Percentiles rank a stretch among this genome's conserved stretches.
These are phyloP conservation scores for Acromyrmex echinatior DNA, from an alignment of 1,140 invertebrate genomes.

Conservation along the genomic window DNA sequence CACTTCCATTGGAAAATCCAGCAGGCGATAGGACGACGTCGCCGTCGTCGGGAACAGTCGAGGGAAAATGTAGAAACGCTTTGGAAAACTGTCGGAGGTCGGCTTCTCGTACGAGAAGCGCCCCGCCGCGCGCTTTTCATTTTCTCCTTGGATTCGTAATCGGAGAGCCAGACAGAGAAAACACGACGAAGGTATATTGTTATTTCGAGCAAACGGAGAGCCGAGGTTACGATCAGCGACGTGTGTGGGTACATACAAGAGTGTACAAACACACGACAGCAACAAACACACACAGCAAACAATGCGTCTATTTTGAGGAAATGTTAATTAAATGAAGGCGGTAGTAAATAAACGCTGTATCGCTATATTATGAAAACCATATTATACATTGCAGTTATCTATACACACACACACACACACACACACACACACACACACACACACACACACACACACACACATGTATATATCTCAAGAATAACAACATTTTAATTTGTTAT, in stretches of 20 bases:
- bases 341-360: slow-evolving; percentile 15
- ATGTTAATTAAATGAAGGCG: slow-evolving; percentile 44
- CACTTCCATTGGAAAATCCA: slow-evolving; percentile 58
- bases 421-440: too few relatives aligned
- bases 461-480: background rate
- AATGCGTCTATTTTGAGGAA: slow-evolving; percentile 13
- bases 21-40: slow-evolving; percentile 35
- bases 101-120: background rate
- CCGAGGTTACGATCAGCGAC: background rate
- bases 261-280: background rate
- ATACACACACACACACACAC: too few relatives aligned
- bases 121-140: slow-evolving; percentile 33
- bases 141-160: slow-evolving; percentile 62
- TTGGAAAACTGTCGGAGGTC: slow-evolving; percentile 29
- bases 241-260: slow-evolving; percentile 9
- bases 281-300: background rate
- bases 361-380: background rate
- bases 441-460: too few relatives aligned
- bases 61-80: slow-evolving; percentile 23
- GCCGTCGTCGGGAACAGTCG: slow-evolving; percentile 47
- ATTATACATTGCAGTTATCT: background rate
- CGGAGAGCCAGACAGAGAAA: slow-evolving; percentile 40
- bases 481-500: slow-evolving; percentile 31
- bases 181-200: slow-evolving; percentile 11
- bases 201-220: slow-evolving; percentile 34